Percentiles rank a stretch among this genome's conserved stretches.
Evolutionary conservation across 2,113 vertebrate genomes (phyloP).

Genomic region (Miniopterus natalensis): DNA sequence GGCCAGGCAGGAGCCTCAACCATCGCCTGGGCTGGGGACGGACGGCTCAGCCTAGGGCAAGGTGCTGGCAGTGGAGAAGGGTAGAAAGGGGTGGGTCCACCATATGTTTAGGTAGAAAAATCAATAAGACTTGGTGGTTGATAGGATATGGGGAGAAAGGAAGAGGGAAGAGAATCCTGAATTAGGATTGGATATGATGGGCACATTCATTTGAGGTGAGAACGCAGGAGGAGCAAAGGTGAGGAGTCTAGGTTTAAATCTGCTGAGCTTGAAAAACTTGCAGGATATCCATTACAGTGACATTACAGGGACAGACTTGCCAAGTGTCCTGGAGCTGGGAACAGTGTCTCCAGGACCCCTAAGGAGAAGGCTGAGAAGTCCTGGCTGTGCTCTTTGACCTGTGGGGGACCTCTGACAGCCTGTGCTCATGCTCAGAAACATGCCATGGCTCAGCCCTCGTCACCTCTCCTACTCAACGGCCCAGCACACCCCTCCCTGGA

Average conservation of each 20-base stretch:
- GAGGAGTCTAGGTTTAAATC: not conserved
- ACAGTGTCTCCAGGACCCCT: not conserved
- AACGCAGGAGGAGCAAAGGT: not conserved
- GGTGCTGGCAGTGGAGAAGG: not conserved
- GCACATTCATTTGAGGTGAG: not conserved
- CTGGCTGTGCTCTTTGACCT: not conserved
- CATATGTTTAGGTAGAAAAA: not conserved
- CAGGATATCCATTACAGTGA: not conserved
- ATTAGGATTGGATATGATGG: not conserved
- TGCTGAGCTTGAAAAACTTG: not conserved
- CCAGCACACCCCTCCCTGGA: not conserved
- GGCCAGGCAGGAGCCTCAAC: not conserved
- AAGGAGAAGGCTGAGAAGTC: not conserved
- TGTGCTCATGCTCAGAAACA: not conserved
- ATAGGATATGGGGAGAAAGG: not conserved
- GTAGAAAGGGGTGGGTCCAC: rapidly evolving
- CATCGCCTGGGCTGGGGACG: not conserved
- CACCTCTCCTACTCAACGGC: not conserved
- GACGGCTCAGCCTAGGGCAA: not conserved
- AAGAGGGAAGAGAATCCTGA: not conserved
- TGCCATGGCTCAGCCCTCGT: not conserved
- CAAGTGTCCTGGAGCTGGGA: not conserved
- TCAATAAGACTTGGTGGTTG: not conserved
- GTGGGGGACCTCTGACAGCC: not conserved
- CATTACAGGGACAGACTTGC: not conserved